phyloP scores from a whole-genome alignment of 2,888 invertebrate genomes.

The Physocephala rufipes region DNA sequence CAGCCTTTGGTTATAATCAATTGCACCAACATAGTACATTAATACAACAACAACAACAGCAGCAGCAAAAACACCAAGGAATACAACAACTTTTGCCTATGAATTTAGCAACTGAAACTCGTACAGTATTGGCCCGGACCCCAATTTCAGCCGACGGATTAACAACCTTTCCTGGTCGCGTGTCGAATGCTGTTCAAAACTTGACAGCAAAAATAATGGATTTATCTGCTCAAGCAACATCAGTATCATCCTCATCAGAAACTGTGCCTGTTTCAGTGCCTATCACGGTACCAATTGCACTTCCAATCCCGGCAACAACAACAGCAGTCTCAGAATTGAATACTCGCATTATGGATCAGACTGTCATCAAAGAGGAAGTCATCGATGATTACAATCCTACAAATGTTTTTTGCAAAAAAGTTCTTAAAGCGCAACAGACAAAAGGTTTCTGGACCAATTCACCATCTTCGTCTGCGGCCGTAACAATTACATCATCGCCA shows the following conservation, averaged over 20 bases:
- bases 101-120: slow-evolving; percentile 58
- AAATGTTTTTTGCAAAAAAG: slow-evolving; percentile 65
- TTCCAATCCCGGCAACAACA: slow-evolving; percentile 38
- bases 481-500: slow-evolving; percentile 22
- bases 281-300: background rate
- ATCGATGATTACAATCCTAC: slow-evolving; percentile 60
- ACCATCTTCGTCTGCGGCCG: slow-evolving; percentile 49
- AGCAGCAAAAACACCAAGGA: background rate
- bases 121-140: slow-evolving; percentile 41
- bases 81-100: slow-evolving; percentile 59
- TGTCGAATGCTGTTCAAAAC: slow-evolving; percentile 55
- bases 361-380: slow-evolving; percentile 59
- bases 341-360: background rate
- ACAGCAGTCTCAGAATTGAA: slow-evolving; percentile 26
- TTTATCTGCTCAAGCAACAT: slow-evolving; percentile 46
- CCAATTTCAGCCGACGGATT: slow-evolving; percentile 24
- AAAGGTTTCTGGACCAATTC: slow-evolving; percentile 63
- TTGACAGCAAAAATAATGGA: slow-evolving; percentile 60
- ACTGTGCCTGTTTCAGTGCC: background rate
- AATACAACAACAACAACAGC: background rate
- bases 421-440: slow-evolving; percentile 64
- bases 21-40: slow-evolving; percentile 36
- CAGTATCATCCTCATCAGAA: slow-evolving; percentile 43
- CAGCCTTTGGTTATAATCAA: slow-evolving; percentile 29
- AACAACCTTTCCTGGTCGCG: slow-evolving; percentile 17